Base-by-base conservation (phyloP, 2,888 invertebrate species). In the Epinotia brunnichana region DNA sequence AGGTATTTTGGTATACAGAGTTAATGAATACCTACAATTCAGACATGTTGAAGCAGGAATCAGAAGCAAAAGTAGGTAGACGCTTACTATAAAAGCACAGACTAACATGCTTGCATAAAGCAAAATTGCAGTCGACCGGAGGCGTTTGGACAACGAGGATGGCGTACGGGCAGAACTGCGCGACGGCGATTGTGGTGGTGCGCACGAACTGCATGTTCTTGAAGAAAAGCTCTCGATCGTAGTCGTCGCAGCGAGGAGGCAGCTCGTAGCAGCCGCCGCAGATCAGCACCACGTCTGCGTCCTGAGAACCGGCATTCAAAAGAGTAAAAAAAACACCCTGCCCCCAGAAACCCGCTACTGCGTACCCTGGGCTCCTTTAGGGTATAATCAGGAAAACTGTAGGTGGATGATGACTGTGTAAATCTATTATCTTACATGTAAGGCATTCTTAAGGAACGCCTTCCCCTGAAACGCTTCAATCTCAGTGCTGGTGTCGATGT, bases 71-170 rank as follows among this genome's bases (percentile, higher is more conserved):
- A 44, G 44, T 44, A 44, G 15, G 35, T 35, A 35, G 7, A 9
- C 35, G 35, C 9, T 35, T 35, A 35, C 35, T 35, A 29, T 15
- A 15, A 13, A 15, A 48, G 5, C 44, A 48, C 2, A 56, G 61
- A 84, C 90, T 85, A 75, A 92, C 92, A 82, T 91, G 83, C 71
- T 83, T 83, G 74, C 87, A 85, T 2, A 92, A 82, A 0, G 91
- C 81, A 74, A 87, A 91, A 80, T 92, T 92, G 77, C 88, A 87
- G 76, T 92, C 92, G 0, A 92, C 91, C 0, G 92, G 92, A 17
- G 92, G 91, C 1, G 91, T 90, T 75, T 91, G 91, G 1, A 92
- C 76, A 0, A 88, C 91, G n/a, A 92, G 77, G 35, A 91, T 69
- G 5, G 92, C 91, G 1, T 88, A 80, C 0, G 92, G 91, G 15